Conservation (phyloP, 2,888 invertebrate species). For the Scaptomyza reducta region DNA sequence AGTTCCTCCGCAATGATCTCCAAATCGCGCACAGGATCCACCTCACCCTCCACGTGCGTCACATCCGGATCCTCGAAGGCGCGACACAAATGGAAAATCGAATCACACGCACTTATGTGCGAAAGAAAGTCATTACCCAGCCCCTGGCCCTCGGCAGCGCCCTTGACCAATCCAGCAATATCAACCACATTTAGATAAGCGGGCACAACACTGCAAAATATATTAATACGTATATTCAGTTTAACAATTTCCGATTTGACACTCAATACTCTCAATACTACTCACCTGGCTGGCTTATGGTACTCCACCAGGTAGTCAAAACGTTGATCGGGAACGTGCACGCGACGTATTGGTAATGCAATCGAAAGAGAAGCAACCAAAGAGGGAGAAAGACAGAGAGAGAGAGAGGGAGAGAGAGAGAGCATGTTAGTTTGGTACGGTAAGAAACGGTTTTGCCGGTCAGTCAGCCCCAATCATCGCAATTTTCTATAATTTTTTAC, state of each 20-base stretch:
- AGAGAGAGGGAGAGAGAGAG: slow-evolving; percentile 17
- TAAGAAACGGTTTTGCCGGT: slow-evolving; percentile 7
- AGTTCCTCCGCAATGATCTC: slow-evolving; percentile 98
- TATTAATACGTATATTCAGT: slow-evolving; percentile 1
- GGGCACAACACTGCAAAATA: slow-evolving; percentile 93
- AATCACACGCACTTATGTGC: slow-evolving; percentile 99
- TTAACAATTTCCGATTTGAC: slow-evolving; percentile 24
- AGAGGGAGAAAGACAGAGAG: slow-evolving; percentile 11
- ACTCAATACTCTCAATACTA: slow-evolving; percentile 21
- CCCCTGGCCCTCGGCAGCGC: slow-evolving; percentile 96
- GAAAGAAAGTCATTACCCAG: slow-evolving; percentile 99
- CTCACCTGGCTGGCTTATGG: slow-evolving; percentile 96
- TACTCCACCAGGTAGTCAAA: slow-evolving; percentile 96
- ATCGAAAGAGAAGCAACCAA: slow-evolving; percentile 9
- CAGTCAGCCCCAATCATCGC: slow-evolving; percentile 75
- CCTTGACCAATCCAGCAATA: slow-evolving; percentile 99
- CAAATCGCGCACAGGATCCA: slow-evolving; percentile 97
- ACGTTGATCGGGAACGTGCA: slow-evolving; percentile 97
- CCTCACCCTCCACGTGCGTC: slow-evolving; percentile 99
- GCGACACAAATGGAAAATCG: slow-evolving; percentile 97
- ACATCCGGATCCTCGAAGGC: slow-evolving; percentile 99
- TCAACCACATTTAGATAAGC: slow-evolving; percentile 99
- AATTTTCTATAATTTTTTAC: slow-evolving; percentile 83
- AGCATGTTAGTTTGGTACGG: slow-evolving; percentile 55
- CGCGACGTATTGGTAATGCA: slow-evolving; percentile 90